Conservation (phyloP, 2,888 invertebrate genomes). For the Drosophila atripex region DNA sequence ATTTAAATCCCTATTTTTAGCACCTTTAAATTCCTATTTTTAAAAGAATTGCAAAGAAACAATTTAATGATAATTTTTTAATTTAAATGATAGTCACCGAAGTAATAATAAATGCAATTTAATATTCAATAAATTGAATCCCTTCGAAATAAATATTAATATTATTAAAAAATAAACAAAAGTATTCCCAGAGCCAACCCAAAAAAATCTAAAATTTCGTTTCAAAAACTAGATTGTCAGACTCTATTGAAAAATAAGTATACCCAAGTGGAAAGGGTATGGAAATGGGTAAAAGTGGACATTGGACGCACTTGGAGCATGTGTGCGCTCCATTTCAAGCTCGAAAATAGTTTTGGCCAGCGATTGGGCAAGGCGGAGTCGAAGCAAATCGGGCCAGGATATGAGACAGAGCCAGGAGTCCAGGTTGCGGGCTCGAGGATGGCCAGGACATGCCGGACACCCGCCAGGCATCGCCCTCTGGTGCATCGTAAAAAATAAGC, state of each 20-base stretch:
- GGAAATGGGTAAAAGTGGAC: slow-evolving; percentile 45
- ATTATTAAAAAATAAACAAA: no score
- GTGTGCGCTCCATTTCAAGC: slow-evolving; percentile 75
- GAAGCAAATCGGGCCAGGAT: slow-evolving; percentile 16
- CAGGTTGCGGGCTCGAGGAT: slow-evolving; percentile 11
- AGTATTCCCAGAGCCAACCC: no score
- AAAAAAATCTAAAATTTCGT: not conserved
- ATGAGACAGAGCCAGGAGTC: slow-evolving; percentile 16
- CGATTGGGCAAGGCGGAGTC: slow-evolving; percentile 42
- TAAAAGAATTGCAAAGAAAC: no score
- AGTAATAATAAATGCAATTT: no score
- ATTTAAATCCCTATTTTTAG: no score
- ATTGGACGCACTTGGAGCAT: slow-evolving; percentile 74
- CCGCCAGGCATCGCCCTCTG: slow-evolving; percentile 70
- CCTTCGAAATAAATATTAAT: no score
- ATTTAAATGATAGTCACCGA: no score
- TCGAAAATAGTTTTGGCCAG: slow-evolving; percentile 69
- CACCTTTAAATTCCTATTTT: no score
- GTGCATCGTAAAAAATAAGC: slow-evolving; percentile 80
- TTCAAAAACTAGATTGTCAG: not conserved
- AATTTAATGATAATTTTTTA: no score
- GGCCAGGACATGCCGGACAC: slow-evolving; percentile 10
- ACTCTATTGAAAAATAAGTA: not conserved
- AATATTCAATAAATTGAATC: no score
- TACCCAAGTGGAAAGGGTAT: slow-evolving; percentile 5